These are phyloP conservation scores for Triplophysa tibetana DNA, from an alignment of 2,113 vertebrate genomes.

Conservation along the genomic window DNA sequence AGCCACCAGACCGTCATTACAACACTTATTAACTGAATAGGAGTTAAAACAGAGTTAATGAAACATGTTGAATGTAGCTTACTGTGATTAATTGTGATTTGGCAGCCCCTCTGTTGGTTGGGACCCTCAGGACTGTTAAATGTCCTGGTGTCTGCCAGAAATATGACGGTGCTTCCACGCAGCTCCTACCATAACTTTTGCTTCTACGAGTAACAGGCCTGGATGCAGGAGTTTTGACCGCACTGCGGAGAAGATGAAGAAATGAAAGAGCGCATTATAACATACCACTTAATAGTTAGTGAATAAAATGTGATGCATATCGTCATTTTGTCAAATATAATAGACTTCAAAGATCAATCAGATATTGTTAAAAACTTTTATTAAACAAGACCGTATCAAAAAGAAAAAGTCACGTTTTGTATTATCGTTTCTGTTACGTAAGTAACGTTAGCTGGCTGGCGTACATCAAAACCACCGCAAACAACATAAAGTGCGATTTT, in stretches of 20 bases:
- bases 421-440: neutral
- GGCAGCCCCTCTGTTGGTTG: slow-evolving; percentile 47
- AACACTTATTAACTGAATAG: neutral
- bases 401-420: neutral
- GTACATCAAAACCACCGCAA: neutral
- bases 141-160: slow-evolving; percentile 55
- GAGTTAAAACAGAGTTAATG: neutral
- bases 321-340: neutral
- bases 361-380: neutral
- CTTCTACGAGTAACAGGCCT: slow-evolving; percentile 34
- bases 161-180: slow-evolving; percentile 49
- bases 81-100: slow-evolving; percentile 52
- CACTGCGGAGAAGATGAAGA: slow-evolving; percentile 22
- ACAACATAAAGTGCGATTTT: neutral
- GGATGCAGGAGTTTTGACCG: slow-evolving; percentile 37
- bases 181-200: slow-evolving; percentile 55
- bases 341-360: neutral
- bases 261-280: neutral
- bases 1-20: neutral
- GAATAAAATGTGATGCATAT: neutral
- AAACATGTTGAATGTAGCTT: slow-evolving; percentile 8
- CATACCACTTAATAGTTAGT: neutral
- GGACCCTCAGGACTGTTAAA: slow-evolving; percentile 43
- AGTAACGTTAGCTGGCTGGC: neutral
- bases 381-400: neutral